phyloP scores from a whole-genome alignment of 2,888 invertebrate species.

The Cataglyphis rosenhaueri region DNA sequence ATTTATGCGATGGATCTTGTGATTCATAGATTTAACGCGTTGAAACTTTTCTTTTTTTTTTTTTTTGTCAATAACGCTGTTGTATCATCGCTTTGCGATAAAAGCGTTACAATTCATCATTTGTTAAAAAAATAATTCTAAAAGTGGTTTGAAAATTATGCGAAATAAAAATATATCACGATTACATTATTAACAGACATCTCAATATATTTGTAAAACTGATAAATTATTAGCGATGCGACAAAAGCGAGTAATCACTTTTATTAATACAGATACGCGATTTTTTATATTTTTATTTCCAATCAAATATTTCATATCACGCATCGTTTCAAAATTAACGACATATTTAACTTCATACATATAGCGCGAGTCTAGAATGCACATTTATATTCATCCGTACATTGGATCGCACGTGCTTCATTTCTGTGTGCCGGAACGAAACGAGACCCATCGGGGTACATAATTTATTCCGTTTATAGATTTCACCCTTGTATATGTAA shows the following conservation, averaged over 20 bases:
- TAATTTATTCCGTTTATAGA: constrained; percentile 78
- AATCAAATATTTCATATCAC: not conserved
- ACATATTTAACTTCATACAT: constrained; percentile 3
- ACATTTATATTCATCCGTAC: constrained; percentile 39
- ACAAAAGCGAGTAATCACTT: not conserved
- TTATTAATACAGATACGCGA: not conserved
- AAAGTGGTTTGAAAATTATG: not conserved
- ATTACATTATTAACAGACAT: not conserved
- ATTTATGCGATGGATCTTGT: constrained; percentile 13
- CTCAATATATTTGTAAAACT: not conserved
- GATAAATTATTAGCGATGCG: not conserved
- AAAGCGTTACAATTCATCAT: not conserved
- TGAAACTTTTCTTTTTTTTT: constrained; percentile 21
- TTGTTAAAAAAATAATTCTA: not conserved
- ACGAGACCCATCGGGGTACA: constrained; percentile 73
- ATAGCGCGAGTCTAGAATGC: constrained; percentile 6
- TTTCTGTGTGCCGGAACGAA: constrained; percentile 53
- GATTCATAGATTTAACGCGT: constrained; percentile 24
- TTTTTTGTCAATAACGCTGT: not conserved
- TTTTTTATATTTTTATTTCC: not conserved
- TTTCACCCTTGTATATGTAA: constrained; percentile 61
- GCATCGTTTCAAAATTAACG: constrained; percentile 13
- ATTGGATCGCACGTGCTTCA: constrained; percentile 13
- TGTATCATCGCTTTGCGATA: not conserved
- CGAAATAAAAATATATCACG: not conserved